Conservation (phyloP, 2,888 invertebrate genomes). For the Thelaira solivaga region DNA sequence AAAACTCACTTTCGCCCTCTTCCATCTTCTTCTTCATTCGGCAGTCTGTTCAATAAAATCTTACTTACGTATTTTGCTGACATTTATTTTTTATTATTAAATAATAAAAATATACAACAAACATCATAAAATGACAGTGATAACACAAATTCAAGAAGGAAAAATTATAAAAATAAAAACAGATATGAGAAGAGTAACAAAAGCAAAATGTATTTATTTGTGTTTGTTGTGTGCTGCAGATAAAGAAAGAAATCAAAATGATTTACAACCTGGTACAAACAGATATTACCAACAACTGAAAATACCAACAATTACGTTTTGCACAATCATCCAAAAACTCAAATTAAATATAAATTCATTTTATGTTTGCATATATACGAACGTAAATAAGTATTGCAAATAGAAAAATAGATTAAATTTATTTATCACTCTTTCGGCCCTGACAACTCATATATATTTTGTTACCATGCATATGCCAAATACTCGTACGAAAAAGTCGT, state of each 20-base stretch:
- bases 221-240: constrained; percentile 48
- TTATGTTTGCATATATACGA: too few species aligned
- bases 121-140: constrained; percentile 51
- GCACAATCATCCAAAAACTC: constrained; percentile 16
- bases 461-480: too few species aligned
- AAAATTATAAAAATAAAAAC: neutral
- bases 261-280: constrained; percentile 53
- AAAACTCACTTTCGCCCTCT: too few species aligned
- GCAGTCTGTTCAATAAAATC: too few species aligned
- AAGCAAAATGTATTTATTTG: constrained; percentile 28
- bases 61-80: too few species aligned
- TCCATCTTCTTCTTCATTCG: too few species aligned
- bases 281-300: constrained; percentile 36
- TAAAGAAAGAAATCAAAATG: constrained; percentile 60
- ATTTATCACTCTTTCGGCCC: too few species aligned
- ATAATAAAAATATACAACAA: constrained; percentile 21
- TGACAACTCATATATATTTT: too few species aligned
- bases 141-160: constrained; percentile 33
- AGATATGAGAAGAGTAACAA: neutral
- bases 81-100: too few species aligned
- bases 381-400: too few species aligned
- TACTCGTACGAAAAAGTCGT: too few species aligned
- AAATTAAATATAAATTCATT: neutral
- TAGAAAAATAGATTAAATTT: too few species aligned
- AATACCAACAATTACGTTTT: constrained; percentile 28